Percentiles rank a stretch among this genome's conserved stretches.
Evolutionary conservation across 2,888 invertebrate genomes (phyloP).

Genomic region (Neoscelio sp.): DNA sequence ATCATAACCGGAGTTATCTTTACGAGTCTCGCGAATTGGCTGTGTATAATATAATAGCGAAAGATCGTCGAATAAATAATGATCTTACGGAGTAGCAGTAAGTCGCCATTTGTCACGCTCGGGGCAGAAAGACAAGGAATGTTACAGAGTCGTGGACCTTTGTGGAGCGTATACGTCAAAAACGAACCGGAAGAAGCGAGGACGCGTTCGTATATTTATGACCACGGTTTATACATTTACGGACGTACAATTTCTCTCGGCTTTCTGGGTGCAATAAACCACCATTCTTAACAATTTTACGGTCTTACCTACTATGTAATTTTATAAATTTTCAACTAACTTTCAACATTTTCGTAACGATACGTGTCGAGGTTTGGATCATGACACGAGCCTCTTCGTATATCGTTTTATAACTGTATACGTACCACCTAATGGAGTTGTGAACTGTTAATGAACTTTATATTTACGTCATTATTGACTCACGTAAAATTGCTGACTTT

Average conservation of each 20-base stretch:
- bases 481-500: not conserved
- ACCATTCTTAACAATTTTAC: slow-evolving; percentile 41
- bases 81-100: slow-evolving; percentile 62
- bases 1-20: slow-evolving; percentile 15
- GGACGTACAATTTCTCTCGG: slow-evolving; percentile 49
- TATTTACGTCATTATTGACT: slow-evolving; percentile 3
- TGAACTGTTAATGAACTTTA: not conserved
- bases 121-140: slow-evolving; percentile 21
- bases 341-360: not conserved
- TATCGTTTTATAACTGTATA: slow-evolving; percentile 9
- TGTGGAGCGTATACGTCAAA: slow-evolving; percentile 23
- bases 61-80: slow-evolving; percentile 60
- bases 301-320: slow-evolving; percentile 36
- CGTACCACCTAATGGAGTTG: not conserved
- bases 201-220: slow-evolving; percentile 59
- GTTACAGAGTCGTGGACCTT: slow-evolving; percentile 29
- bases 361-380: not conserved
- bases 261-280: slow-evolving; percentile 36
- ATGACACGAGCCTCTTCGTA: not conserved
- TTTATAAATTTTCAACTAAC: slow-evolving; percentile 29
- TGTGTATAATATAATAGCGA: slow-evolving; percentile 49
- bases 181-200: slow-evolving; percentile 40
- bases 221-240: slow-evolving; percentile 64
- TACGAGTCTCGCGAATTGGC: slow-evolving; percentile 13
- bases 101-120: slow-evolving; percentile 36